These are phyloP conservation scores for Platichthys stellatus DNA, from an alignment of 2,113 vertebrate species.

Conservation along the genomic window DNA sequence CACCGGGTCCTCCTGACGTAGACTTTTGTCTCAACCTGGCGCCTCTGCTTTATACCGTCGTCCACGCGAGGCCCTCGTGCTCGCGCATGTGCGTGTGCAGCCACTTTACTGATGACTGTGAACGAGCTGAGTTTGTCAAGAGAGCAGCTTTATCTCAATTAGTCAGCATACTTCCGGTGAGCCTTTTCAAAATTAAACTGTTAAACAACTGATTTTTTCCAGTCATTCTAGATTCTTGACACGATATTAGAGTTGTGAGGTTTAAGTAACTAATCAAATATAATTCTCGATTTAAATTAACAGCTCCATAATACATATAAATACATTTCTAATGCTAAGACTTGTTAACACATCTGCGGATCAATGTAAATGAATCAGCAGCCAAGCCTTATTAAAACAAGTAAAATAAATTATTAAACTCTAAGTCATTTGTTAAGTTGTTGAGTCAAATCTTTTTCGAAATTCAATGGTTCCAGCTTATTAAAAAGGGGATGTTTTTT, in stretches of 20 bases:
- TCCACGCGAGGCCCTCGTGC: conserved; percentile 36
- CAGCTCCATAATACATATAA: no score
- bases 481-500: no score
- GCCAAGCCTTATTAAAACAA: no score
- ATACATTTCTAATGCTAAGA: no score
- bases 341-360: no score
- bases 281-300: no score
- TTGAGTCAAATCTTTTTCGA: no score
- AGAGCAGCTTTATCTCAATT: neutral
- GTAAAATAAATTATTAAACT: no score
- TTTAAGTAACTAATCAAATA: no score
- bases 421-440: no score
- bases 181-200: conserved; percentile 24
- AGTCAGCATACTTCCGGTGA: conserved; percentile 1
- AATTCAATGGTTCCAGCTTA: no score
- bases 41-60: conserved; percentile 70
- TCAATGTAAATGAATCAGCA: no score
- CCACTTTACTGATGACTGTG: neutral
- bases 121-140: neutral
- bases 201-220: neutral
- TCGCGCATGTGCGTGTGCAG: conserved; percentile 18
- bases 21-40: conserved; percentile 64
- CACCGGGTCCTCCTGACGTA: conserved; percentile 34
- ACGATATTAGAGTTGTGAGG: neutral
- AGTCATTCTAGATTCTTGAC: neutral